These are phyloP conservation scores for Chromoteleia sp. DNA, from an alignment of 2,888 invertebrate species.

Conservation along the genomic window DNA sequence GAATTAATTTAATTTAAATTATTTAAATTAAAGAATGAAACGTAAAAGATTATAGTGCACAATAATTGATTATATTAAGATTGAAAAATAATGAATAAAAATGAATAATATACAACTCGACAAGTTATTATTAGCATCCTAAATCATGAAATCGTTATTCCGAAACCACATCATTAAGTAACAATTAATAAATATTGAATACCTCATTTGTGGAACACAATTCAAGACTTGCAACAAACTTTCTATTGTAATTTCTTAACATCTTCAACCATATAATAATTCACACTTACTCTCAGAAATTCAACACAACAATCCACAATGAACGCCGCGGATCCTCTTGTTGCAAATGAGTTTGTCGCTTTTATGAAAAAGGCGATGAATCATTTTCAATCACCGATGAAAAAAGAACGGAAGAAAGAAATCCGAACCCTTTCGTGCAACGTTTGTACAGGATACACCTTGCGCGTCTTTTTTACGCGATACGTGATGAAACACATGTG, in stretches of 20 bases:
- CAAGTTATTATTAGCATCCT: too few species aligned
- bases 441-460: constrained; percentile 24
- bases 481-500: constrained; percentile 60
- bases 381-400: constrained; percentile 37
- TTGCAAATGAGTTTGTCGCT: constrained; percentile 25
- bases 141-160: too few species aligned
- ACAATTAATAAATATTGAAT: constrained; percentile 19
- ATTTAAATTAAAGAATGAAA: too few species aligned
- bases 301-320: constrained; percentile 7
- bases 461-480: constrained; percentile 23
- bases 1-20: too few species aligned
- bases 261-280: not conserved
- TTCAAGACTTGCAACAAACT: constrained; percentile 5
- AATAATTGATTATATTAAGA: too few species aligned
- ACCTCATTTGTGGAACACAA: not conserved
- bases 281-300: constrained; percentile 1
- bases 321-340: not conserved
- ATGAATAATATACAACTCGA: too few species aligned
- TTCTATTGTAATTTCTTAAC: constrained; percentile 27
- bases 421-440: constrained; percentile 30
- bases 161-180: too few species aligned
- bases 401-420: constrained; percentile 29
- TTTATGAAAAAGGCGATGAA: constrained; percentile 37
- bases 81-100: too few species aligned
- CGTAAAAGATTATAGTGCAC: too few species aligned